phyloP scores from a whole-genome alignment of 2,888 invertebrate species.

The Dasysyrphus albostriatus region DNA sequence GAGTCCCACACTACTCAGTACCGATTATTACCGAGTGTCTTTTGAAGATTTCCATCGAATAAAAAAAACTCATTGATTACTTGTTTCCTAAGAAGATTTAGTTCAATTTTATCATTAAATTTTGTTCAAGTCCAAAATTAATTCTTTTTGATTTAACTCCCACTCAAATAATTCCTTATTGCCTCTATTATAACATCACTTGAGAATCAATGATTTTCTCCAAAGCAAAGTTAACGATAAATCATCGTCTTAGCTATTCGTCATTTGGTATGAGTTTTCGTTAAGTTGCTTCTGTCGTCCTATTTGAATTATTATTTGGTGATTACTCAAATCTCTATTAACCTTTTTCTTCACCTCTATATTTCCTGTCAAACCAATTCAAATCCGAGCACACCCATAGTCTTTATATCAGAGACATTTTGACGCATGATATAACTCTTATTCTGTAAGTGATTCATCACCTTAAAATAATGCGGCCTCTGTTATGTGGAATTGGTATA shows the following conservation, averaged over 20 bases:
- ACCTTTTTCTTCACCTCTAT: constrained; percentile 36
- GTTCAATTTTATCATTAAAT: no score
- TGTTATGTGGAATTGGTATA: constrained; percentile 7
- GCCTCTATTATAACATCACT: background rate
- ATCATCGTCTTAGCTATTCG: constrained; percentile 1
- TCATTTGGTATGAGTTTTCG: background rate
- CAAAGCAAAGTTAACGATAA: background rate
- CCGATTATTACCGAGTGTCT: no score
- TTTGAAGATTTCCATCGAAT: no score
- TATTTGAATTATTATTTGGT: constrained; percentile 6
- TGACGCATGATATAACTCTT: constrained; percentile 6
- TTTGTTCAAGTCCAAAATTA: no score
- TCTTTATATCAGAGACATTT: constrained; percentile 44
- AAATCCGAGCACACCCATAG: constrained; percentile 13
- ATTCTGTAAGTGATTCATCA: constrained; percentile 57
- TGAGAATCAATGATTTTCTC: background rate
- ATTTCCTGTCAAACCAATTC: constrained; percentile 42
- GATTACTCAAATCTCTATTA: constrained; percentile 41
- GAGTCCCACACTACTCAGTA: no score
- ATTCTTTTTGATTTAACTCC: no score
- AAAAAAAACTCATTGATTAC: no score
- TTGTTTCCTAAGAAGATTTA: no score
- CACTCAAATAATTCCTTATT: background rate
- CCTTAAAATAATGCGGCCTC: constrained; percentile 4
- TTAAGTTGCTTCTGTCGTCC: background rate